Percentiles rank a stretch among this genome's conserved stretches.
phyloP scores from a whole-genome alignment of 2,113 vertebrate genomes.

The Nothoprocta perdicaria region DNA sequence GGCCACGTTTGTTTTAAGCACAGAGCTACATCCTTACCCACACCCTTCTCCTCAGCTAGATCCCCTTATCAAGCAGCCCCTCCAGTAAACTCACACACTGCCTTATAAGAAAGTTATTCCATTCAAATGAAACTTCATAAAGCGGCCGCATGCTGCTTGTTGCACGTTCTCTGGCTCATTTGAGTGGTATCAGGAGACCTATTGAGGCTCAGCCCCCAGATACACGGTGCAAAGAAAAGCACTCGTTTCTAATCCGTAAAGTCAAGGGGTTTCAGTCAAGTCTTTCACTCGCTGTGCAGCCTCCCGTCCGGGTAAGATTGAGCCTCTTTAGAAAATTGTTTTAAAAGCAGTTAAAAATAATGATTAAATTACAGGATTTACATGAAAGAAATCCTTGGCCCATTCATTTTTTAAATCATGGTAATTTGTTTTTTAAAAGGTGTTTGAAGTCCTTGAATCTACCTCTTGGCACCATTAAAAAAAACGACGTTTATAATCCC shows the following conservation, averaged over 20 bases:
- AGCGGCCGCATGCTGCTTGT: slow-evolving; percentile 15
- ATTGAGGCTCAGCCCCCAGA: slow-evolving; percentile 30
- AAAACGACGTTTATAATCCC: slow-evolving; percentile 64
- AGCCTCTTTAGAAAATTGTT: slow-evolving; percentile 69
- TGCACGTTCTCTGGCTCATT: slow-evolving; percentile 40
- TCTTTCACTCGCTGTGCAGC: slow-evolving; percentile 30
- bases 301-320: slow-evolving; percentile 51
- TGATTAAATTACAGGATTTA: slow-evolving; percentile 70
- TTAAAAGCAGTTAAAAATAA: slow-evolving; percentile 71
- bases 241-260: background rate
- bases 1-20: background rate
- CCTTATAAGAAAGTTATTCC: slow-evolving; percentile 41
- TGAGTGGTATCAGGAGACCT: slow-evolving; percentile 6
- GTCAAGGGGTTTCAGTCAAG: background rate
- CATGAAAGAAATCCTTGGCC: slow-evolving; percentile 54
- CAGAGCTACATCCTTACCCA: background rate
- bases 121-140: slow-evolving; percentile 36
- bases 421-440: slow-evolving; percentile 75
- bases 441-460: slow-evolving; percentile 65
- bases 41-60: background rate
- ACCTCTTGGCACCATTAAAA: slow-evolving; percentile 67
- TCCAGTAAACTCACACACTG: slow-evolving; percentile 22
- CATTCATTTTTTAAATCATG: slow-evolving; percentile 56
- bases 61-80: background rate
- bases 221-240: background rate